Percentiles rank a stretch among this genome's conserved stretches.
Conservation (phyloP, 1,140 invertebrate species). For the Cydia amplana region DNA sequence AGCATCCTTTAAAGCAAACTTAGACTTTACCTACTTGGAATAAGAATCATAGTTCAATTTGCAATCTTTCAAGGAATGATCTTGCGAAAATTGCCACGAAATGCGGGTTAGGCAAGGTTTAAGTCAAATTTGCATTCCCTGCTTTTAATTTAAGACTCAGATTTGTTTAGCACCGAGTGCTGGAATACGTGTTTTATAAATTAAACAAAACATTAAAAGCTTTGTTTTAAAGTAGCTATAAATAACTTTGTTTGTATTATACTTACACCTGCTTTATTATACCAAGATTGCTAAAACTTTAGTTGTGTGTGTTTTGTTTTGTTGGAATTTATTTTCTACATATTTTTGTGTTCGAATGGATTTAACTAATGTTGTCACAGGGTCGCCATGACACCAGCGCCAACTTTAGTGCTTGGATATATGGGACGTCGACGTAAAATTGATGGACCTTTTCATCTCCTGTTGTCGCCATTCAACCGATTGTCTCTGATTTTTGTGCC, state of each 20-base stretch:
- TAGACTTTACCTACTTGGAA: background rate
- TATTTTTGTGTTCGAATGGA: too few species aligned
- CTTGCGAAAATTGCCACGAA: background rate
- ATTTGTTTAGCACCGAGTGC: background rate
- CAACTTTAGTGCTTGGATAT: too few species aligned
- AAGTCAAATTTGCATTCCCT: background rate
- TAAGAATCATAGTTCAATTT: background rate
- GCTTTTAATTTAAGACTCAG: background rate
- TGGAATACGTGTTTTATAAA: background rate
- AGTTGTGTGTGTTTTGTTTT: background rate
- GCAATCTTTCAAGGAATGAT: background rate
- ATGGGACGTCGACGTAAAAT: too few species aligned
- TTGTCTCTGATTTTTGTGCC: too few species aligned
- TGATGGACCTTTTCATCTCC: too few species aligned
- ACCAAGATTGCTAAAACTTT: background rate
- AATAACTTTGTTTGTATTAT: conserved; percentile 9
- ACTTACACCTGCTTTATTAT: background rate
- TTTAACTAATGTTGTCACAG: too few species aligned
- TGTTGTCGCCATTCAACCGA: too few species aligned
- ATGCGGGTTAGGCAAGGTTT: background rate
- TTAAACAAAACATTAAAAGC: conserved; percentile 1
- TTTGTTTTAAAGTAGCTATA: conserved; percentile 12
- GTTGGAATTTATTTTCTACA: too few species aligned
- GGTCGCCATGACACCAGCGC: too few species aligned
- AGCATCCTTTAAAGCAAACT: background rate